These are phyloP conservation scores for Yponomeuta evonymella DNA, from an alignment of 2,888 invertebrate species.

Conservation along the genomic window DNA sequence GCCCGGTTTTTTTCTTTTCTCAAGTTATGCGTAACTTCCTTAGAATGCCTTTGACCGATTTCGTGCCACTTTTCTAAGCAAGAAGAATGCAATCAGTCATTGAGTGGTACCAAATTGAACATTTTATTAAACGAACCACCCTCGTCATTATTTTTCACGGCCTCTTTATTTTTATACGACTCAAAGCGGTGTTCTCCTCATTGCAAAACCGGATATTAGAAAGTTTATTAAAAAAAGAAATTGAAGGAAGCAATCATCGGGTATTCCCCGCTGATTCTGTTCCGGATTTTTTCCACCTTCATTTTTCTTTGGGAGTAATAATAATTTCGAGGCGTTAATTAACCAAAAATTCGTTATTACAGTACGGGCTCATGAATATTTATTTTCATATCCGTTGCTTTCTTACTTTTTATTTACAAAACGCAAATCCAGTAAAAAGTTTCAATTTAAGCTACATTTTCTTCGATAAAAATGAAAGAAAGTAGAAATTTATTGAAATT, in stretches of 20 bases:
- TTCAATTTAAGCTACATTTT: too few species aligned
- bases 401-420: not conserved
- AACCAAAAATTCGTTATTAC: conserved; percentile 6
- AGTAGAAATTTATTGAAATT: too few species aligned
- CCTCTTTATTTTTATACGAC: conserved; percentile 2
- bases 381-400: conserved; percentile 1
- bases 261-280: not conserved
- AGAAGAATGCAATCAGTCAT: too few species aligned
- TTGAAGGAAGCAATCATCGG: conserved; percentile 10
- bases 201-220: conserved; percentile 13
- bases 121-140: conserved; percentile 34
- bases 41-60: too few species aligned
- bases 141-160: conserved; percentile 21
- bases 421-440: too few species aligned
- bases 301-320: not conserved
- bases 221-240: conserved; percentile 12
- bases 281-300: not conserved
- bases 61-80: too few species aligned
- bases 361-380: conserved; percentile 6
- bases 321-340: conserved; percentile 4
- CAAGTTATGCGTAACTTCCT: too few species aligned
- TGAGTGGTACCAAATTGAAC: conserved; percentile 27
- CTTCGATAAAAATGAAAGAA: too few species aligned
- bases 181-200: conserved; percentile 4
- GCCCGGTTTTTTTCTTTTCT: too few species aligned